These are phyloP conservation scores for Pyrrhosoma nymphula DNA, from an alignment of 2,888 invertebrate genomes.

Conservation along the genomic window DNA sequence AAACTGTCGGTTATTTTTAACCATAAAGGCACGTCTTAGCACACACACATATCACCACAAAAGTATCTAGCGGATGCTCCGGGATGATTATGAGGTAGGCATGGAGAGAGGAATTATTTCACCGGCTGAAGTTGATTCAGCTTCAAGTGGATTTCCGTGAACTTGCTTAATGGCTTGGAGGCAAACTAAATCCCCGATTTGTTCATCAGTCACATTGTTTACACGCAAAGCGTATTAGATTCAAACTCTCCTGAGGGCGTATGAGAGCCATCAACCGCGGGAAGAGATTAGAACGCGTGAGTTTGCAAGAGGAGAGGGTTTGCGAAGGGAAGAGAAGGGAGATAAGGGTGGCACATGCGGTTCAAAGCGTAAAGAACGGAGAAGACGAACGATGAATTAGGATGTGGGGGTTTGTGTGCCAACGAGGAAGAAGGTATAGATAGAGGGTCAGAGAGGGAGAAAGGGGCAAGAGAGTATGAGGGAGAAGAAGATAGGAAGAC, in stretches of 20 bases:
- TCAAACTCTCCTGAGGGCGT: not conserved
- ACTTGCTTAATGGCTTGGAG: not conserved
- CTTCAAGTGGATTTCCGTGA: not conserved
- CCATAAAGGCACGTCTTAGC: too few species aligned
- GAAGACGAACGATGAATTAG: conserved; percentile 7
- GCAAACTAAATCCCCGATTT: conserved; percentile 14
- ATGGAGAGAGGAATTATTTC: not conserved
- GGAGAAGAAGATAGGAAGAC: not conserved
- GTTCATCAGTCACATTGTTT: not conserved
- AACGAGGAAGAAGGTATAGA: not conserved
- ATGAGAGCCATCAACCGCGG: not conserved
- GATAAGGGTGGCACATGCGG: not conserved
- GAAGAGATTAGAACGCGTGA: not conserved
- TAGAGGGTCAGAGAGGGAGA: not conserved
- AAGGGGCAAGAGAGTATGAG: not conserved
- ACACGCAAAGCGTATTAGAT: not conserved
- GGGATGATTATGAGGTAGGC: not conserved
- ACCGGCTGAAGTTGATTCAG: not conserved
- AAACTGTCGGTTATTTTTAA: not conserved
- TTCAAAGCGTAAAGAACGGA: not conserved
- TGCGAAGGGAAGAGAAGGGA: not conserved
- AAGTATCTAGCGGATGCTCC: not conserved
- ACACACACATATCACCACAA: not conserved
- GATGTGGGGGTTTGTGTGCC: not conserved
- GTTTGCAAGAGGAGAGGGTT: not conserved